Base-by-base conservation (phyloP, 2,797 vertebrate species). In the Poecilia velifera region DNA sequence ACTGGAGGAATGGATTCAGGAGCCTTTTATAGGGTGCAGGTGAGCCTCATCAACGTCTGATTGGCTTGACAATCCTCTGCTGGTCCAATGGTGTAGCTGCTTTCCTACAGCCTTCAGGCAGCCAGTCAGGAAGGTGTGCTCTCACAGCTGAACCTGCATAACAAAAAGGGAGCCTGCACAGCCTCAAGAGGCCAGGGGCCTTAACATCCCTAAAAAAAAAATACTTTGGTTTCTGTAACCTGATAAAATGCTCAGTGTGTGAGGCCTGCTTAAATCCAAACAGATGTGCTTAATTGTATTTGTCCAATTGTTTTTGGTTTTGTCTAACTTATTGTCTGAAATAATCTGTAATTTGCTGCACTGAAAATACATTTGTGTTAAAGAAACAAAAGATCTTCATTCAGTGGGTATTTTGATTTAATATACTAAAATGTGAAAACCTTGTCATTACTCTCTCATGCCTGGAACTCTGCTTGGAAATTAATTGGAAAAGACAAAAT, bases 391-490 rank as follows among this genome's bases (percentile, higher is more conserved):
- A 2, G 28, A 18, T 16, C 28, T 62, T 34, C 12, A 34, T 62
- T 34, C 3, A 14, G 59, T 55, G 31, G 62, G 43, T 53, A 62
- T 41, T 76, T 0, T 46, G n/a, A 14, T 39, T 77, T 79, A 36
- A 78, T 72, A 71, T 76, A 77, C 73, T 28, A 72, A 76, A 72
- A 34, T 18, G 70, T 49, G 41, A 22, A 76, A 72, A 68, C 47
- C 3, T 47, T 53, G 14, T 41, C 51, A 72, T 2, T 3, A 3
- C 18, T 82, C 2, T 80, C 22, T 78, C 18, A 77, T 62, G n/a
- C 72, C 57, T 43, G 73, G 82, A 77, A 78, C 47, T 62, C 79
- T 66, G 12, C 43, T 46, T 81, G 73, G 70, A 74, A 80, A 47
- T 18, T 31, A 34, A 85, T 12, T 39, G 70, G 75, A 73, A 76